phyloP scores from a whole-genome alignment of 2,797 vertebrate genomes.

The Phalanger gymnotis region DNA sequence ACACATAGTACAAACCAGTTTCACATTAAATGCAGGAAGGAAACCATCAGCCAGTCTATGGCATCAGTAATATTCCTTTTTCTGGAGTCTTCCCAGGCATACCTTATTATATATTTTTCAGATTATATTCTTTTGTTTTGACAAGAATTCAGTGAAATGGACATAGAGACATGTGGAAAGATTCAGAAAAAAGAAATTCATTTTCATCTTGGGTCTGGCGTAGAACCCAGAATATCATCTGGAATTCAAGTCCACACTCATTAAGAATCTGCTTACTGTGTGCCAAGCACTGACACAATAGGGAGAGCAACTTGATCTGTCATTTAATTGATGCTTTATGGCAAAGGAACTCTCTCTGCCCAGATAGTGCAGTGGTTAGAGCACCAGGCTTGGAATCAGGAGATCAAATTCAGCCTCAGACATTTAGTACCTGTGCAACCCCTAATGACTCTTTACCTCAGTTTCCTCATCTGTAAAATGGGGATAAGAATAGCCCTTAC shows the following conservation, averaged over 20 bases:
- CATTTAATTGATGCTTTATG: background rate
- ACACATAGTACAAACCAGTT: background rate
- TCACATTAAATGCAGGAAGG: background rate
- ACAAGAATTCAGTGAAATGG: conserved; percentile 33
- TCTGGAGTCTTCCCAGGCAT: background rate
- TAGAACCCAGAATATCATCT: background rate
- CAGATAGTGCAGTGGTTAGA: background rate
- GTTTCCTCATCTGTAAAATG: background rate
- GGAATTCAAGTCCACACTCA: background rate
- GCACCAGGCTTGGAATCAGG: background rate
- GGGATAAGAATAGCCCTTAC: background rate
- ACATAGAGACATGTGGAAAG: conserved; percentile 45
- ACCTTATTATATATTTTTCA: background rate
- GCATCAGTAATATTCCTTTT: background rate
- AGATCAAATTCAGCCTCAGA: background rate
- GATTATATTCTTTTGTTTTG: conserved; percentile 33
- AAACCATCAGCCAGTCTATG: background rate
- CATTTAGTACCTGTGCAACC: background rate
- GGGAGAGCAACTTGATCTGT: background rate
- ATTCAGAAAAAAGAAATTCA: conserved; percentile 24
- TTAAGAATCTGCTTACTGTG: background rate
- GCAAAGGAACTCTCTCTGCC: background rate
- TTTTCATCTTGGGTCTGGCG: background rate
- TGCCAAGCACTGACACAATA: background rate
- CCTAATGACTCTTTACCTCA: background rate